Conservation (phyloP, 2,113 vertebrate species). For the Coptodon bakossiorum region DNA sequence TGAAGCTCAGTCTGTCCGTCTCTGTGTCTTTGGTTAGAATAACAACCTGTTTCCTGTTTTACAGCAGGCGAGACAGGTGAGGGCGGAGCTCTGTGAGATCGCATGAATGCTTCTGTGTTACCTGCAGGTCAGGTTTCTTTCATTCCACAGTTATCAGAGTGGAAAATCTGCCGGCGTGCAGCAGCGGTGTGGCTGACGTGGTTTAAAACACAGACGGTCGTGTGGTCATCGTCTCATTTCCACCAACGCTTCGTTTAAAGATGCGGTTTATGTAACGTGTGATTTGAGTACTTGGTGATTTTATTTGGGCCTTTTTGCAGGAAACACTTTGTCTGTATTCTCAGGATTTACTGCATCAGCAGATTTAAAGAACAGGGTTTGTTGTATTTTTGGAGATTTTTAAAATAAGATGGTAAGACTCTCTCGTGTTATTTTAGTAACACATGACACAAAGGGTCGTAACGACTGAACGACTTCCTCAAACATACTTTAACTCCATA, state of each 20-base stretch:
- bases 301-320: background rate
- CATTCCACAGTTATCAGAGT: background rate
- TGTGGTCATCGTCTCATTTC: background rate
- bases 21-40: background rate
- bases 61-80: background rate
- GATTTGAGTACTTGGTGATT: background rate
- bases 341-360: background rate
- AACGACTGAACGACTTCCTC: background rate
- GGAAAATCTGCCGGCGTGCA: background rate
- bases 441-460: background rate
- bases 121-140: background rate
- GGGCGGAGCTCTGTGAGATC: background rate
- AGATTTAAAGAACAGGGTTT: background rate
- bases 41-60: background rate
- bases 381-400: background rate
- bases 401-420: background rate
- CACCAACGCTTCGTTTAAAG: background rate
- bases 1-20: background rate
- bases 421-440: accelerated
- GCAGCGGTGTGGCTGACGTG: background rate
- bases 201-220: background rate
- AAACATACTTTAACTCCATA: background rate
- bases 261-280: background rate
- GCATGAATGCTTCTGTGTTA: background rate
- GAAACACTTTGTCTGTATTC: background rate